Conservation (phyloP, 2,888 invertebrate species). For the Andrena dorsata region DNA sequence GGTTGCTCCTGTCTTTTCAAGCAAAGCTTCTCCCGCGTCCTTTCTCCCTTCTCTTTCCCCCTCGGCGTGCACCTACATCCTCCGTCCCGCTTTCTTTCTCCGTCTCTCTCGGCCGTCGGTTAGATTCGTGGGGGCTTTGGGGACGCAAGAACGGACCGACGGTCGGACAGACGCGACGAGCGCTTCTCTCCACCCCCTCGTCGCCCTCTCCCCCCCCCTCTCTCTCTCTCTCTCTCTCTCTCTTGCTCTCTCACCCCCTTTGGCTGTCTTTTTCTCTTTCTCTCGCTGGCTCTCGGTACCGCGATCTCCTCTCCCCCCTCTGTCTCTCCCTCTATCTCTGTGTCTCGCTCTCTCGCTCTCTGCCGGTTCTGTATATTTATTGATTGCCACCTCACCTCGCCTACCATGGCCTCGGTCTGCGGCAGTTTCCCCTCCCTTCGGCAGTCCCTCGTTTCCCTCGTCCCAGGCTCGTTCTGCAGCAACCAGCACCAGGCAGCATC, state of each 20-base stretch:
- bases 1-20: conserved; percentile 49
- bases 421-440: conserved; percentile 73
- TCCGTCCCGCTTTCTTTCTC: conserved; percentile 49
- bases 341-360: conserved; percentile 66
- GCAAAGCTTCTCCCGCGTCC: conserved; percentile 35
- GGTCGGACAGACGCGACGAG: conserved; percentile 71
- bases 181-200: conserved; percentile 56
- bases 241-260: conserved; percentile 25
- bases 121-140: conserved; percentile 71
- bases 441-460: conserved; percentile 70
- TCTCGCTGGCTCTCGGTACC: conserved; percentile 53
- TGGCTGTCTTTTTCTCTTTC: conserved; percentile 57
- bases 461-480: conserved; percentile 71
- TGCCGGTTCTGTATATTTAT: conserved; percentile 84
- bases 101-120: conserved; percentile 50
- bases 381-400: conserved; percentile 84
- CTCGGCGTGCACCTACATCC: conserved; percentile 22
- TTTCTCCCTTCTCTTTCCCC: conserved; percentile 18
- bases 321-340: conserved; percentile 46
- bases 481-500: conserved; percentile 65
- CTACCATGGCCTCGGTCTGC: conserved; percentile 77
- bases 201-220: conserved; percentile 36
- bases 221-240: conserved; percentile 39
- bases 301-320: conserved; percentile 45
- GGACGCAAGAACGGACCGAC: conserved; percentile 76